Evolutionary conservation across 2,888 invertebrate genomes (phyloP).

Genomic region (Blomia tropicalis): DNA sequence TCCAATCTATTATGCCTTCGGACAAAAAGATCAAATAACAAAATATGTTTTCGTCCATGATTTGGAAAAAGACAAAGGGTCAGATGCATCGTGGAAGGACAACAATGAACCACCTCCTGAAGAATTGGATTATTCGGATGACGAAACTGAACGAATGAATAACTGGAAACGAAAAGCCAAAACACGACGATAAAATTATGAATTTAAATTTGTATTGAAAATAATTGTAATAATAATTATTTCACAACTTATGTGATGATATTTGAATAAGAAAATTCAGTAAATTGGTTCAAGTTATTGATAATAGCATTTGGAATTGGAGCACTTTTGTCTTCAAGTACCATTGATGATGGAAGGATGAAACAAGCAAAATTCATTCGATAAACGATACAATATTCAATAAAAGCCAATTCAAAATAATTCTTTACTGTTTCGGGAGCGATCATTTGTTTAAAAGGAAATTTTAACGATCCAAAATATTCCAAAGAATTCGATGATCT

Average conservation of each 20-base stretch:
- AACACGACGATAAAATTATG: background rate
- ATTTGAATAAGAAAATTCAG: background rate
- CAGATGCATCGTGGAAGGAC: conserved; percentile 72
- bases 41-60: conserved; percentile 57
- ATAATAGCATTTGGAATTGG: background rate
- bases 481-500: background rate
- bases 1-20: conserved; percentile 66
- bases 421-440: conserved; percentile 16
- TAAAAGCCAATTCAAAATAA: conserved; percentile 11
- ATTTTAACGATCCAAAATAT: background rate
- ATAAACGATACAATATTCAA: conserved; percentile 15
- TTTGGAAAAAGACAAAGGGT: conserved; percentile 58
- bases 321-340: background rate
- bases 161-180: conserved; percentile 27
- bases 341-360: background rate
- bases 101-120: conserved; percentile 60
- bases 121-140: conserved; percentile 63
- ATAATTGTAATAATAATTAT: too few relatives aligned
- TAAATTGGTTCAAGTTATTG: background rate
- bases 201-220: background rate
- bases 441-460: background rate
- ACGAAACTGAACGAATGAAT: conserved; percentile 55
- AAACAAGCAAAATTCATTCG: conserved; percentile 7
- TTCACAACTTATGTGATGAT: background rate
- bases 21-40: conserved; percentile 39